phyloP scores from a whole-genome alignment of 2,113 vertebrate genomes.

The Bagarius yarrelli region DNA sequence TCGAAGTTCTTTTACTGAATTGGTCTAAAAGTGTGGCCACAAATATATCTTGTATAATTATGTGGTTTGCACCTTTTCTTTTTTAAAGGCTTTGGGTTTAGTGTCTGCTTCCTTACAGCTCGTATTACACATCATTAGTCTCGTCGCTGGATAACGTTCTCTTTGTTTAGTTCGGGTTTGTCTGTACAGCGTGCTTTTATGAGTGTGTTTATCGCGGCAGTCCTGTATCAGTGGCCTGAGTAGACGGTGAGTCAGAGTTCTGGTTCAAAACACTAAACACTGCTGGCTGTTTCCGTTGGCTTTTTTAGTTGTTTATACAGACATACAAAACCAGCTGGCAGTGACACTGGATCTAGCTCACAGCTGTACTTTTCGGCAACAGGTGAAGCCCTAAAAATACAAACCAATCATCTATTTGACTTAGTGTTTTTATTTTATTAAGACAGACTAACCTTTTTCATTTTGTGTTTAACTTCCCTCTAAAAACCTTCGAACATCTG shows the following conservation, averaged over 20 bases:
- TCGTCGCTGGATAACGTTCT: slow-evolving; percentile 2
- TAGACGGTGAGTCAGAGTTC: not conserved
- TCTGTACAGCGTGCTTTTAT: not conserved
- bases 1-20: not conserved
- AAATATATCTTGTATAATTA: not conserved
- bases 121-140: slow-evolving; percentile 1
- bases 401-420: not conserved
- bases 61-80: not conserved
- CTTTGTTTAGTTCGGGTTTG: not conserved
- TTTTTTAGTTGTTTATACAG: slow-evolving; percentile 6
- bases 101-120: not conserved
- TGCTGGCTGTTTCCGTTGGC: slow-evolving; percentile 21
- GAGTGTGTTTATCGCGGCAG: not conserved
- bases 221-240: not conserved
- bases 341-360: slow-evolving; percentile 21
- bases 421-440: no score
- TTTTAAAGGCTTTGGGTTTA: not conserved
- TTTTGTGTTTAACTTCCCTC: no score
- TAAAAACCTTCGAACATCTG: no score
- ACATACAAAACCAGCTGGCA: not conserved
- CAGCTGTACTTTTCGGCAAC: slow-evolving; percentile 22
- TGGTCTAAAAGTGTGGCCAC: not conserved
- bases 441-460: no score
- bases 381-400: not conserved
- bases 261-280: slow-evolving; percentile 10